Evolutionary conservation across 2,888 invertebrate genomes (phyloP).

Genomic region (Lycocerus yunnanus): DNA sequence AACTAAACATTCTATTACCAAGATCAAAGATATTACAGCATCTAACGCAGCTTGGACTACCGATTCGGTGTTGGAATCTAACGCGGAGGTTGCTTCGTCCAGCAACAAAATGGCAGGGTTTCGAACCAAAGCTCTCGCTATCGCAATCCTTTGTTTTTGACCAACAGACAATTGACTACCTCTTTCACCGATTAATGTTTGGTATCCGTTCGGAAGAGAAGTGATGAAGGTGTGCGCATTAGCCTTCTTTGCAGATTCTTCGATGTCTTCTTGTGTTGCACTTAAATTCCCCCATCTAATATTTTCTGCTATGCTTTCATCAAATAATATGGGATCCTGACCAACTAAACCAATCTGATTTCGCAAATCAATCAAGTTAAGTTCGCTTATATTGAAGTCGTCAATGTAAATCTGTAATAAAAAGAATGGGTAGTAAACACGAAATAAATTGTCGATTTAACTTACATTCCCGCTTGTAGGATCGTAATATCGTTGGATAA

Average conservation of each 20-base stretch:
- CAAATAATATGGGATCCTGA: too few relatives aligned
- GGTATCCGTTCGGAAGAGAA: slow-evolving; percentile 76
- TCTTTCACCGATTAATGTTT: slow-evolving; percentile 82
- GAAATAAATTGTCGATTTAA: slow-evolving; percentile 31
- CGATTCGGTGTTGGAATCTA: slow-evolving; percentile 83
- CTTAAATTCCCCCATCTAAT: slow-evolving; percentile 73
- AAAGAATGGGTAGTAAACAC: too few relatives aligned
- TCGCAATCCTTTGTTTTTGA: slow-evolving; percentile 89
- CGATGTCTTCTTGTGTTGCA: slow-evolving; percentile 69
- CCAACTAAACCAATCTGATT: too few relatives aligned
- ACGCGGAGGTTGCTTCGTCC: slow-evolving; percentile 89
- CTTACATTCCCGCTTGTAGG: slow-evolving; percentile 67
- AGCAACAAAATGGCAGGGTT: slow-evolving; percentile 77
- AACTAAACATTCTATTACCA: too few relatives aligned
- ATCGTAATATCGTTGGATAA: slow-evolving; percentile 81
- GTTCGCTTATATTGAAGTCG: too few relatives aligned
- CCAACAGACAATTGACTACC: slow-evolving; percentile 83
- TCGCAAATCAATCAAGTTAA: too few relatives aligned
- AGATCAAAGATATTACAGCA: too few relatives aligned
- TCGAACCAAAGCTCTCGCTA: slow-evolving; percentile 82
- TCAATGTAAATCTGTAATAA: too few relatives aligned
- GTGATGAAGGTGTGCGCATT: slow-evolving; percentile 79
- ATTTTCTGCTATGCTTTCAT: slow-evolving; percentile 79
- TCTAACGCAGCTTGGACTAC: slow-evolving; percentile 82
- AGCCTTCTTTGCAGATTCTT: slow-evolving; percentile 71